Conservation (phyloP, 2,113 vertebrate species). For the Pseudonaja textilis region DNA sequence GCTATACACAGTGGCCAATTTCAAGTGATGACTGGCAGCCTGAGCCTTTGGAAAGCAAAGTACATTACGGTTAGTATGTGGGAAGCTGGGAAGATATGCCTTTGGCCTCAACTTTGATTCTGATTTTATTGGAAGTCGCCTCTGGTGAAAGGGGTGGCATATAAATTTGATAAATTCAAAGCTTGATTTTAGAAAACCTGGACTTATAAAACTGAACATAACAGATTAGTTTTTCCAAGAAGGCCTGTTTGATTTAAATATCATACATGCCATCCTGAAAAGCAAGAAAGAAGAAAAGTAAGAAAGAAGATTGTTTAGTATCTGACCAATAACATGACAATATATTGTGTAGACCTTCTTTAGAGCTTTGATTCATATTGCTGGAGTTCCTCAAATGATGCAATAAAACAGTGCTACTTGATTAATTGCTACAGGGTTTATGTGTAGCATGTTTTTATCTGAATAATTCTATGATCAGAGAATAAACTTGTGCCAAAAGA, state of each 20-base stretch:
- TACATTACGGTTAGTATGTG: conserved; percentile 87
- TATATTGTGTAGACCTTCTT: background rate
- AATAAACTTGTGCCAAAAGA: background rate
- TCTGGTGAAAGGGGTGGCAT: background rate
- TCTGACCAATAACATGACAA: background rate
- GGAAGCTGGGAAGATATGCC: background rate
- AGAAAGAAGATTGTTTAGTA: background rate
- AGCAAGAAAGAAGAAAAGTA: background rate
- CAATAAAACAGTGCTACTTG: background rate
- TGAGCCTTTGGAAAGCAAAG: conserved; percentile 80
- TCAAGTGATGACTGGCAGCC: conserved; percentile 65
- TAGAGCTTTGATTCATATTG: background rate
- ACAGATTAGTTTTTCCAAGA: background rate
- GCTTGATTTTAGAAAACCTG: background rate
- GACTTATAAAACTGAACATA: background rate
- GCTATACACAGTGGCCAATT: conserved; percentile 86
- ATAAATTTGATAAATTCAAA: background rate
- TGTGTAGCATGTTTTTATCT: background rate
- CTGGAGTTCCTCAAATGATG: background rate
- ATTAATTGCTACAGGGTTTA: background rate
- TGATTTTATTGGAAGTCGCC: background rate
- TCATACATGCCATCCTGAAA: background rate
- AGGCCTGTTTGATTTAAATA: no score
- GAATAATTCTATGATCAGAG: background rate
- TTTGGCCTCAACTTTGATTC: background rate